phyloP scores from a whole-genome alignment of 2,888 invertebrate genomes.

The Epinotia nisella region DNA sequence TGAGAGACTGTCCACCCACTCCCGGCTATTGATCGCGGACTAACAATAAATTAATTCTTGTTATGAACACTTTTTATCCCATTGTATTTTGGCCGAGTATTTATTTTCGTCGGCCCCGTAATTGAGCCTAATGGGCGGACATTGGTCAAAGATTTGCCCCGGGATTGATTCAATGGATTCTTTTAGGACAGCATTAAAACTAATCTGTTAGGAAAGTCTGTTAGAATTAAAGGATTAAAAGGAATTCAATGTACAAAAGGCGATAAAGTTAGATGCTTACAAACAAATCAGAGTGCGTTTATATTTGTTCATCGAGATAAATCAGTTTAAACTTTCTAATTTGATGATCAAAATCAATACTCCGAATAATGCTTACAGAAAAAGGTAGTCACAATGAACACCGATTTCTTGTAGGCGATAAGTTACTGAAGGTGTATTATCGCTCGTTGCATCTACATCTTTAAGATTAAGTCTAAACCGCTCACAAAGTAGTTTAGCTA shows the following conservation, averaged over 20 bases:
- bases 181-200: conserved; percentile 39
- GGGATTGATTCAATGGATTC: conserved; percentile 55
- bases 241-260: neutral
- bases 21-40: conserved; percentile 79
- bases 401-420: conserved; percentile 70
- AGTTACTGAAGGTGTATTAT: conserved; percentile 67
- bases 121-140: conserved; percentile 76
- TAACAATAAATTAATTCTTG: conserved; percentile 83
- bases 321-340: conserved; percentile 46
- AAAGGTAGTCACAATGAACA: conserved; percentile 43
- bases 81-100: conserved; percentile 74
- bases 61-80: conserved; percentile 81
- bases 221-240: conserved; percentile 13
- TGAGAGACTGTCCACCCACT: conserved; percentile 84
- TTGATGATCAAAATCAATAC: conserved; percentile 57
- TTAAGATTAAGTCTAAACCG: conserved; percentile 62
- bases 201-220: conserved; percentile 15
- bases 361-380: conserved; percentile 46
- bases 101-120: conserved; percentile 72
- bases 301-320: conserved; percentile 34
- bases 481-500: conserved; percentile 66
- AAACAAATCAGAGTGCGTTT: neutral
- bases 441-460: conserved; percentile 63
- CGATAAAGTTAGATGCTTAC: neutral
- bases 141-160: conserved; percentile 75